Conservation (phyloP, 2,797 vertebrate species). For the Lerista edwardsae region DNA sequence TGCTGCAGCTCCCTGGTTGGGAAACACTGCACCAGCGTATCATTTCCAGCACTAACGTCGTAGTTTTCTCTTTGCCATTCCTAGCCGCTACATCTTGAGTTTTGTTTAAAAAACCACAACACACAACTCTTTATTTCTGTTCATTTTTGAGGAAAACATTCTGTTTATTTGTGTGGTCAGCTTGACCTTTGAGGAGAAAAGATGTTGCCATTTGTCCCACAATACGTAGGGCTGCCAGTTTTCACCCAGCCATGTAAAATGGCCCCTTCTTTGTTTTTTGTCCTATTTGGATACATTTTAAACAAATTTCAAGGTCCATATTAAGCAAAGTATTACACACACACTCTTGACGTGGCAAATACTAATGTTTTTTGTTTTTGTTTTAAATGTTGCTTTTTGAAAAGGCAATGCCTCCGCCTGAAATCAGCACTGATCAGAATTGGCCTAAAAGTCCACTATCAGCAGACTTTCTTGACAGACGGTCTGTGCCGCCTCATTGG, state of each 20-base stretch:
- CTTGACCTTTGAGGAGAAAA: not conserved
- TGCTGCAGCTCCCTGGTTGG: too few species aligned
- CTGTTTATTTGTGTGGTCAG: not conserved
- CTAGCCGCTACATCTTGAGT: not conserved
- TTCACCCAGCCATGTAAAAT: not conserved
- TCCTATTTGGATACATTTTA: not conserved
- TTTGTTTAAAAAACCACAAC: too few species aligned
- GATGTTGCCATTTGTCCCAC: not conserved
- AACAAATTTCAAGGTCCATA: not conserved
- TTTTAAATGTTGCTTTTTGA: not conserved
- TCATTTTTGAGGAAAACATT: not conserved
- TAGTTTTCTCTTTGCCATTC: too few species aligned
- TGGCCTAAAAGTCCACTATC: not conserved
- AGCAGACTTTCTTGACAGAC: slow-evolving; percentile 24
- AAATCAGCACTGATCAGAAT: not conserved
- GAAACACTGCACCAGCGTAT: too few species aligned
- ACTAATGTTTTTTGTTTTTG: too few species aligned
- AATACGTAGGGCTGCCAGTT: not conserved
- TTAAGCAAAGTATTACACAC: not conserved
- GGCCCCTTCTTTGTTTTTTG: not conserved
- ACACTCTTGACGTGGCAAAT: not conserved
- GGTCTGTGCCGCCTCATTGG: slow-evolving; percentile 1
- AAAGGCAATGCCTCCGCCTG: not conserved
- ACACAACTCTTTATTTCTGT: not conserved
- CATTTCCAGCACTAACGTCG: too few species aligned